These are phyloP conservation scores for Oligia fasciuncula DNA, from an alignment of 2,888 invertebrate species.

Conservation along the genomic window DNA sequence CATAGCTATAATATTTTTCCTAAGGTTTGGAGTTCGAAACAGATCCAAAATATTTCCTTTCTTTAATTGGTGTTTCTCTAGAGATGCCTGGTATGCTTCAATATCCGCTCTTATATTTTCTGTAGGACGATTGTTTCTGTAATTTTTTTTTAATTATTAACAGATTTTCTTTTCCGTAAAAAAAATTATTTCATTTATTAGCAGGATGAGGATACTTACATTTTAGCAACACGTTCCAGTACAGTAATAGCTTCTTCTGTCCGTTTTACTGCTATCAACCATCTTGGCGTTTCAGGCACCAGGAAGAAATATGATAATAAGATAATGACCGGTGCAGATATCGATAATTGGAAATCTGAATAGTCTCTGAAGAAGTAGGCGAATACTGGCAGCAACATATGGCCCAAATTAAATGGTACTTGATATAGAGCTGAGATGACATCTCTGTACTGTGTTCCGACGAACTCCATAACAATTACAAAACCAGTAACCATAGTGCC, in stretches of 20 bases:
- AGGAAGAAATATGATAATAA: conserved; percentile 92
- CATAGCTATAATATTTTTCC: conserved; percentile 93
- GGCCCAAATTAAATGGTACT: conserved; percentile 92
- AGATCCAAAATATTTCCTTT: conserved; percentile 91
- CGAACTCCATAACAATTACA: conserved; percentile 92
- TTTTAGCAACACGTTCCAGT: conserved; percentile 91
- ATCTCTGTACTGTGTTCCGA: conserved; percentile 90
- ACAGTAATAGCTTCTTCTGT: conserved; percentile 91
- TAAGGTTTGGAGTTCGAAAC: conserved; percentile 92
- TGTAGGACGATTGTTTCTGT: conserved; percentile 87
- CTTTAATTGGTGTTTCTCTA: conserved; percentile 77
- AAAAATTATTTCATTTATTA: neutral
- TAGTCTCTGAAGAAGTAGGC: conserved; percentile 92
- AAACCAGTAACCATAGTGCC: conserved; percentile 94
- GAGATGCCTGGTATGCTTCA: conserved; percentile 77
- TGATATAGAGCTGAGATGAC: conserved; percentile 92
- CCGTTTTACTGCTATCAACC: conserved; percentile 93
- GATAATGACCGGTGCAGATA: conserved; percentile 90
- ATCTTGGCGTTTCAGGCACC: conserved; percentile 94
- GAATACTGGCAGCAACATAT: conserved; percentile 91
- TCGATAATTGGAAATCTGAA: conserved; percentile 91
- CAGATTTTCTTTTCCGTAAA: neutral
- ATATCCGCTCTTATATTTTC: conserved; percentile 84
- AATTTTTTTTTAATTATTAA: conserved; percentile 53
- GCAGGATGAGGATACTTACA: conserved; percentile 72